A percentile compares a stretch with the other conserved stretches of the same genome.
phyloP scores from a whole-genome alignment of 1,140 invertebrate genomes.

The Drosophila yakuba region DNA sequence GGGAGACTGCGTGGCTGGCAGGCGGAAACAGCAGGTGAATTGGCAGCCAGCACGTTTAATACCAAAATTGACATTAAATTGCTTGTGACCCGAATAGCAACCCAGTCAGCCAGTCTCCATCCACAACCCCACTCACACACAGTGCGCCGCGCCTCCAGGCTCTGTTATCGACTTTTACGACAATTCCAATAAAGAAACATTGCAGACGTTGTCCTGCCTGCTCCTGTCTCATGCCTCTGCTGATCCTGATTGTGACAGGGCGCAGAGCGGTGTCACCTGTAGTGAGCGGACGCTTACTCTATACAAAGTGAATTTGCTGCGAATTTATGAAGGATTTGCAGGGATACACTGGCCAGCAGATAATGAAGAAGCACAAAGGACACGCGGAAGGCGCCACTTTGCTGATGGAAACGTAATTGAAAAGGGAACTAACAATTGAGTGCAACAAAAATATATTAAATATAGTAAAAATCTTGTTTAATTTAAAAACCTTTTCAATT shows the following conservation, averaged over 20 bases:
- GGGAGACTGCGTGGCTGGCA: not conserved
- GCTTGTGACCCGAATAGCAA: conserved; percentile 72
- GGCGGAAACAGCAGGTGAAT: conserved; percentile 64
- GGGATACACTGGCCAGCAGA: conserved; percentile 18
- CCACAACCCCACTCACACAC: not conserved
- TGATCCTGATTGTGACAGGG: conserved; percentile 51
- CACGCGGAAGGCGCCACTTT: not conserved
- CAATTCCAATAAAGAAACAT: conserved; percentile 79
- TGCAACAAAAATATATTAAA: not conserved
- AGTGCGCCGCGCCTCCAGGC: not conserved
- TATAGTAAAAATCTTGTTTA: too few relatives aligned
- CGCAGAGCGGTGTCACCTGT: conserved; percentile 32
- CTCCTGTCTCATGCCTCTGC: conserved; percentile 12
- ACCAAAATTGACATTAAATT: conserved; percentile 83
- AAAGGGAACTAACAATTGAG: too few relatives aligned
- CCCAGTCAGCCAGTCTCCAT: not conserved
- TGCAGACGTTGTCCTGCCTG: conserved; percentile 60
- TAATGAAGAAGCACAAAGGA: conserved; percentile 7
- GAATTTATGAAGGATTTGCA: conserved; percentile 69
- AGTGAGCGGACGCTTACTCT: conserved; percentile 40
- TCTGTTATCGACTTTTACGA: conserved; percentile 82
- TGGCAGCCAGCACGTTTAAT: conserved; percentile 79
- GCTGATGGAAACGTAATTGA: conserved; percentile 1
- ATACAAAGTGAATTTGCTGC: conserved; percentile 63
- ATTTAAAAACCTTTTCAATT: too few relatives aligned